Conservation (phyloP, 2,888 invertebrate genomes). For the Sesia bembeciformis region DNA sequence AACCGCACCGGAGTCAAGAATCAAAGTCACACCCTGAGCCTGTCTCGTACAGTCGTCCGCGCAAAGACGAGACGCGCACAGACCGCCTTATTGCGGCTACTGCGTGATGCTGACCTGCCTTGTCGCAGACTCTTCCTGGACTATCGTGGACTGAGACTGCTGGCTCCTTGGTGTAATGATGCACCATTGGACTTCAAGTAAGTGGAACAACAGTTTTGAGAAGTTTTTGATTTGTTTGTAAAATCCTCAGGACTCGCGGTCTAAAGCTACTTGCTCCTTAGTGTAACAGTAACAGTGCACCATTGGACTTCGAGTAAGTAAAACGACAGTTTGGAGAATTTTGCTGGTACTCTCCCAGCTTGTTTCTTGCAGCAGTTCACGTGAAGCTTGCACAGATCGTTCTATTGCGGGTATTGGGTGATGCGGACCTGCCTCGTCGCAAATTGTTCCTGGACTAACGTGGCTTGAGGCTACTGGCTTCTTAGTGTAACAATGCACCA, state of each 20-base stretch:
- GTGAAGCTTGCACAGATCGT: constrained; percentile 87
- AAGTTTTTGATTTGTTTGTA: too few species aligned
- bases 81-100: constrained; percentile 81
- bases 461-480: constrained; percentile 90
- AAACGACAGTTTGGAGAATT: too few species aligned
- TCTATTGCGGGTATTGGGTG: constrained; percentile 84
- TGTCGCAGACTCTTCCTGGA: constrained; percentile 91
- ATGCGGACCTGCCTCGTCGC: constrained; percentile 87
- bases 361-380: constrained; percentile 93
- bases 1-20: constrained; percentile 87
- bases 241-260: too few species aligned
- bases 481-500: constrained; percentile 90
- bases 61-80: constrained; percentile 88
- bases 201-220: too few species aligned
- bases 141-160: constrained; percentile 91
- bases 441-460: constrained; percentile 94
- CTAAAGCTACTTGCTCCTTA: constrained; percentile 92
- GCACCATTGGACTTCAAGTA: constrained; percentile 68
- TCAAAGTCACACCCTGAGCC: constrained; percentile 89
- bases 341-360: constrained; percentile 90
- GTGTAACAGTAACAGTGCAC: constrained; percentile 89
- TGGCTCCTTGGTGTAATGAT: constrained; percentile 95
- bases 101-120: constrained; percentile 86
- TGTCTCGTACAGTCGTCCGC: constrained; percentile 94
- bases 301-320: constrained; percentile 57